These are phyloP conservation scores for Uropsilus gracilis DNA, from an alignment of 2,113 vertebrate genomes.

Conservation along the genomic window DNA sequence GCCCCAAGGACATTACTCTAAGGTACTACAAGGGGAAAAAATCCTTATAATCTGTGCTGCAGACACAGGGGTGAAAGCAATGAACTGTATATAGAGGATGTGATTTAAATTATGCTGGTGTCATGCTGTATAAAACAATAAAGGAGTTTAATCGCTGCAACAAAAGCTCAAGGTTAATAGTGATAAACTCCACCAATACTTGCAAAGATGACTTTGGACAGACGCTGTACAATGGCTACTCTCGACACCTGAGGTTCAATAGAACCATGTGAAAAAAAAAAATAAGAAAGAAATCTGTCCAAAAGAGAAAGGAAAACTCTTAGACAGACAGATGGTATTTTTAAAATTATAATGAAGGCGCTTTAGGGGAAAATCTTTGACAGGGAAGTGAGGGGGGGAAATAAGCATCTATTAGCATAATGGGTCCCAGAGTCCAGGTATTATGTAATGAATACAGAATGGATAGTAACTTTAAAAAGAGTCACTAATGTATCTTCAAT, in stretches of 20 bases:
- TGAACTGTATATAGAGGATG: background rate
- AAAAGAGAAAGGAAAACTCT: slow-evolving; percentile 48
- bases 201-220: slow-evolving; percentile 27
- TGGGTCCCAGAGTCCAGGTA: slow-evolving; percentile 48
- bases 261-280: background rate
- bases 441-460: background rate
- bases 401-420: slow-evolving; percentile 50
- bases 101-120: background rate
- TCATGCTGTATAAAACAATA: slow-evolving; percentile 39
- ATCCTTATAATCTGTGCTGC: background rate
- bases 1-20: background rate
- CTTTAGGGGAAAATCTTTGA: slow-evolving; percentile 55
- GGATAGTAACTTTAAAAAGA: slow-evolving; percentile 21
- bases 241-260: background rate
- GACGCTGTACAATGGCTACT: background rate
- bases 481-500: background rate
- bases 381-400: slow-evolving; percentile 20
- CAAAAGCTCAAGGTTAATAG: slow-evolving; percentile 53
- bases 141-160: slow-evolving; percentile 25
- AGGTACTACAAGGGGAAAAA: background rate
- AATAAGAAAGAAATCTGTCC: slow-evolving; percentile 45
- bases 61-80: slow-evolving; percentile 4
- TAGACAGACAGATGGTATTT: slow-evolving; percentile 47
- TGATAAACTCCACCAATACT: slow-evolving; percentile 14
- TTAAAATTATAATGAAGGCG: slow-evolving; percentile 57